Conservation (phyloP, 2,888 invertebrate genomes). For the Apomyelois bistriatella region DNA sequence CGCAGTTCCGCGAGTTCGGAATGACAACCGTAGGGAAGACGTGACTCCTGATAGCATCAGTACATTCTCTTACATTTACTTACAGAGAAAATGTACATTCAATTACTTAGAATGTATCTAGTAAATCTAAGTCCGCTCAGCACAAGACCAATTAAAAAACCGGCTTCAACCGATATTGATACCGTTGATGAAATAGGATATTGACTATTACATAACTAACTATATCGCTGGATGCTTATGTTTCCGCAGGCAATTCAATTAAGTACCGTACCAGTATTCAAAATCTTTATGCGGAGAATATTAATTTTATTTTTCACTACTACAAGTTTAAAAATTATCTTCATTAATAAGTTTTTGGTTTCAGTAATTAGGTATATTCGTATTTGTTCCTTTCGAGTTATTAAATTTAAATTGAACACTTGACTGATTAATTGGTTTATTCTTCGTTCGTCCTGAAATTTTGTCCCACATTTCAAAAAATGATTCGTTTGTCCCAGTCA, state of each 20-base stretch:
- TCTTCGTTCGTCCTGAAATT: no score
- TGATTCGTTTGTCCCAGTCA: no score
- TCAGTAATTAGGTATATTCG: no score
- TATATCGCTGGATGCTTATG: slow-evolving; percentile 11
- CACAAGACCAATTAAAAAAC: slow-evolving; percentile 36
- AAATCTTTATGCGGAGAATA: no score
- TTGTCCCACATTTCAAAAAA: no score
- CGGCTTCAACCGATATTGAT: slow-evolving; percentile 20
- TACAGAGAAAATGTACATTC: slow-evolving; percentile 26
- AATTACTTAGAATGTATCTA: slow-evolving; percentile 18
- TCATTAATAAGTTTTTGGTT: no score
- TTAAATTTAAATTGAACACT: no score
- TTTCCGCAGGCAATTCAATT: not conserved
- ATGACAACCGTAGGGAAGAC: slow-evolving; percentile 37
- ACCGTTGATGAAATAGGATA: slow-evolving; percentile 6
- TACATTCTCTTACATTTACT: slow-evolving; percentile 16
- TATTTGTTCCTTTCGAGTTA: no score
- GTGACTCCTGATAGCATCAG: slow-evolving; percentile 31
- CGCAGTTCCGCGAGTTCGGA: slow-evolving; percentile 29
- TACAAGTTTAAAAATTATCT: no score
- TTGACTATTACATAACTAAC: not conserved
- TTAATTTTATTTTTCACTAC: no score
- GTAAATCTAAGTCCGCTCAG: slow-evolving; percentile 18
- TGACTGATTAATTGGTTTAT: no score
- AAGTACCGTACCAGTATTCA: not conserved